phyloP scores from a whole-genome alignment of 2,888 invertebrate species.

The Amphipyra berbera region DNA sequence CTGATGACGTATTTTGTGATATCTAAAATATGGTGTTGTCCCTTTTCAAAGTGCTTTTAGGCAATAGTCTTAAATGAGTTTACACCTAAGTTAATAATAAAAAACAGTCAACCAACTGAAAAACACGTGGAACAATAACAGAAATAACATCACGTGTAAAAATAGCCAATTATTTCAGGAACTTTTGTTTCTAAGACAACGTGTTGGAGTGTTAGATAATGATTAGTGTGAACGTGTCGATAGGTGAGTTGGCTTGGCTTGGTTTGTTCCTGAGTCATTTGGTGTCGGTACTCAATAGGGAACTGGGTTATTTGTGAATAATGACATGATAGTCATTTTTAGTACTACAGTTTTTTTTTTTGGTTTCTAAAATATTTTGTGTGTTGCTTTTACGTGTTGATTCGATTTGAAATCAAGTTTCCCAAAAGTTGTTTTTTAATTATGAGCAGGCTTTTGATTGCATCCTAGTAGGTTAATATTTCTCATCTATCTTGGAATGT shows the following conservation, averaged over 20 bases:
- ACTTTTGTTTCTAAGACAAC: slow-evolving; percentile 8
- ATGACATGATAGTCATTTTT: slow-evolving; percentile 12
- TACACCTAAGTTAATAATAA: not conserved
- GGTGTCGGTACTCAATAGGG: slow-evolving; percentile 22
- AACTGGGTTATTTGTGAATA: slow-evolving; percentile 47
- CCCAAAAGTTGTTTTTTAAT: too few relatives aligned
- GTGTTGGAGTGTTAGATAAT: slow-evolving; percentile 34
- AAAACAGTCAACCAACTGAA: not conserved
- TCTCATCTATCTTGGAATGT: too few relatives aligned
- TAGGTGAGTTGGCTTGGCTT: slow-evolving; percentile 30
- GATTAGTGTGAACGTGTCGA: slow-evolving; percentile 37
- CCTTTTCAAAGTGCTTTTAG: not conserved
- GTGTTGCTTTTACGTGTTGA: too few relatives aligned
- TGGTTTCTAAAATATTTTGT: too few relatives aligned
- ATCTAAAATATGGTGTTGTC: too few relatives aligned
- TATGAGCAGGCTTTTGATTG: too few relatives aligned
- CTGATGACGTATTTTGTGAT: too few relatives aligned
- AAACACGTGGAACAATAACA: not conserved
- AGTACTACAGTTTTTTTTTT: not conserved
- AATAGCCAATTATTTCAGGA: slow-evolving; percentile 13
- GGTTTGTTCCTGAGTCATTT: slow-evolving; percentile 41
- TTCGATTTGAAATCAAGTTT: too few relatives aligned
- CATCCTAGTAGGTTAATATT: too few relatives aligned
- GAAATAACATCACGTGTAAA: not conserved
- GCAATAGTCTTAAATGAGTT: too few relatives aligned